Evolutionary conservation across 2,797 vertebrate genomes (phyloP).

Genomic region (Crypturellus tataupa): DNA sequence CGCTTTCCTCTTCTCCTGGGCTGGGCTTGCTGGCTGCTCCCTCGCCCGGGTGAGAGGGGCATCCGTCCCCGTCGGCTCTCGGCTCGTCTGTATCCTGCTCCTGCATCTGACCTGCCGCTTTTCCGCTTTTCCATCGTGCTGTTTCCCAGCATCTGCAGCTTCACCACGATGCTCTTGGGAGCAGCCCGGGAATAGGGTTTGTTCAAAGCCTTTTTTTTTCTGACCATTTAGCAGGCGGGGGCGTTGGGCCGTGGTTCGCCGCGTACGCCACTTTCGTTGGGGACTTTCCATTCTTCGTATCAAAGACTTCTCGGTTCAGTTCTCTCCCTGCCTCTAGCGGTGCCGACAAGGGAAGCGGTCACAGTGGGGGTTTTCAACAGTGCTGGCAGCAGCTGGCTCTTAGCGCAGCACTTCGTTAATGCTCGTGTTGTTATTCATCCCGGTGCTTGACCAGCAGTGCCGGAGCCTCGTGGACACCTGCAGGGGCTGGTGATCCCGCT

Average conservation of each 20-base stretch:
- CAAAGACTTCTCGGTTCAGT: neutral
- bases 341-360: neutral
- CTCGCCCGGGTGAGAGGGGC: fast-evolving
- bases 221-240: neutral
- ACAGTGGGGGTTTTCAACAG: neutral
- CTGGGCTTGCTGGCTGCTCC: neutral
- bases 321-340: neutral
- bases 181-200: neutral
- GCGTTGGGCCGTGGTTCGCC: neutral
- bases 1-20: neutral
- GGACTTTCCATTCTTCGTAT: neutral
- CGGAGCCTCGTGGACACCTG: neutral
- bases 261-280: neutral
- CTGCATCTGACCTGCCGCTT: fast-evolving
- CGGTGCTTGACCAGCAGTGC: neutral
- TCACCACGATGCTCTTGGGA: fast-evolving
- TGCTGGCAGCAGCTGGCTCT: neutral
- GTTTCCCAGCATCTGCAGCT: fast-evolving
- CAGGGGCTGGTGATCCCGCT: neutral
- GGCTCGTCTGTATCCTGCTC: neutral
- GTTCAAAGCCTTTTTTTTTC: neutral
- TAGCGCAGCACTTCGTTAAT: neutral
- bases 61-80: fast-evolving
- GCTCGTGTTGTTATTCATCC: neutral
- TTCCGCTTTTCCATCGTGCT: neutral